Evolutionary conservation across 2,888 invertebrate species (phyloP).

Genomic region (Drosophila nigricruria): DNA sequence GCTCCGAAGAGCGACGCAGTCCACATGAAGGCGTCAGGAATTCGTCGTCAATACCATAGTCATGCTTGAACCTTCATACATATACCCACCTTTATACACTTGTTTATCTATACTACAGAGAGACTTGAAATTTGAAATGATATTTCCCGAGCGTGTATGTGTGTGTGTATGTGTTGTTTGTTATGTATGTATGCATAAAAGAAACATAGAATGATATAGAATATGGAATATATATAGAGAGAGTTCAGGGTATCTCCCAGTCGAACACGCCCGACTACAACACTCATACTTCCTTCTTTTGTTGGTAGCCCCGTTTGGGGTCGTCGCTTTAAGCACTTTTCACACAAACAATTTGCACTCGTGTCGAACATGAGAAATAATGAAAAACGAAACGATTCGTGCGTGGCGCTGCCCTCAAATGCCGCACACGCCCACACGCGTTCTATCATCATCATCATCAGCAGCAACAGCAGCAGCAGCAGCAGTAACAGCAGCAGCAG

Average conservation of each 20-base stretch:
- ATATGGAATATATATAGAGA: too few relatives aligned
- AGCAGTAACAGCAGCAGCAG: slow-evolving; percentile 18
- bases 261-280: neutral
- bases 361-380: slow-evolving; percentile 83
- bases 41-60: too few relatives aligned
- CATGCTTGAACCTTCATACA: too few relatives aligned
- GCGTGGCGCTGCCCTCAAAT: slow-evolving; percentile 49
- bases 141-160: too few relatives aligned
- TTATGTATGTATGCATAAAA: too few relatives aligned
- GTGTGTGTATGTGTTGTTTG: too few relatives aligned
- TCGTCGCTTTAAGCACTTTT: slow-evolving; percentile 10
- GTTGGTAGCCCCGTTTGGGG: neutral
- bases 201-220: too few relatives aligned
- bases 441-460: slow-evolving; percentile 23
- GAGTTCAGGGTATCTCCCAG: neutral
- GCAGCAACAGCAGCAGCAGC: slow-evolving; percentile 10
- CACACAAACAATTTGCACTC: slow-evolving; percentile 74
- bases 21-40: too few relatives aligned
- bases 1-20: too few relatives aligned
- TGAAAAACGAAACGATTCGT: slow-evolving; percentile 77
- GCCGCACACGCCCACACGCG: slow-evolving; percentile 23
- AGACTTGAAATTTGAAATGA: too few relatives aligned
- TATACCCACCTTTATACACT: too few relatives aligned
- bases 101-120: too few relatives aligned
- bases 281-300: neutral